Base-by-base conservation (phyloP, 2,797 vertebrate species). In the Epinephelus coioides region DNA sequence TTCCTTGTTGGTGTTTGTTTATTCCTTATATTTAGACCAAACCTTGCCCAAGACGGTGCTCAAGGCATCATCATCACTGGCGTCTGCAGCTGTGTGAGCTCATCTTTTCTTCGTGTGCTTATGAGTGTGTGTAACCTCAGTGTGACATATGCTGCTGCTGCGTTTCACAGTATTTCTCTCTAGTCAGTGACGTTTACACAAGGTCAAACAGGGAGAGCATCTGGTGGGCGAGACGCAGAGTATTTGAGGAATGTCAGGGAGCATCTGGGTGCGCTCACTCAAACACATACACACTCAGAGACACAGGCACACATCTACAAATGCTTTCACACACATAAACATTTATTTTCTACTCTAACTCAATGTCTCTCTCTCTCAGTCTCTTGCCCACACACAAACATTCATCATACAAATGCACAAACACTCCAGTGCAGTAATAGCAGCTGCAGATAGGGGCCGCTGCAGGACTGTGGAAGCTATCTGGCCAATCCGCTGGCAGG, bases 121-220 rank as follows among this genome's bases (percentile, higher is more conserved):
- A 23, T n/a, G 34, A 50, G 75, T 54, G 86, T 75, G 73, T 77
- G 62, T 75, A 76, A 81, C 82, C 77, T 84, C 82, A 23, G 74
- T 50, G 34, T 76, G 83, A 65, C 88, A 88, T 89, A 84, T 91
- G 85, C 84, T 73, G 73, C 69, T 63, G 78, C 78, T 73, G 72
- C 44, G 47, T 76, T 80, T 82, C 75, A 65, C 79, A 69, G 86
- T 78, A 62, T 88, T 78, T 88, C 92, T 82, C 81, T 79, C 77
- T 65, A 69, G 84, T 88, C 83, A 81, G 62, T 90, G 87, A 90
- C 68, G 78, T 94, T 87, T 85, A 86, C 84, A 65, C 87, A 92
- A 96, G 91, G 90, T 92, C 91, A 95, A 73, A 88, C 87, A 89
- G 95, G 93, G 88, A 88, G 86, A 94, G 84, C 92, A 96, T 95